Conservation (phyloP, 2,888 invertebrate species). For the Periphyllus acericola region DNA sequence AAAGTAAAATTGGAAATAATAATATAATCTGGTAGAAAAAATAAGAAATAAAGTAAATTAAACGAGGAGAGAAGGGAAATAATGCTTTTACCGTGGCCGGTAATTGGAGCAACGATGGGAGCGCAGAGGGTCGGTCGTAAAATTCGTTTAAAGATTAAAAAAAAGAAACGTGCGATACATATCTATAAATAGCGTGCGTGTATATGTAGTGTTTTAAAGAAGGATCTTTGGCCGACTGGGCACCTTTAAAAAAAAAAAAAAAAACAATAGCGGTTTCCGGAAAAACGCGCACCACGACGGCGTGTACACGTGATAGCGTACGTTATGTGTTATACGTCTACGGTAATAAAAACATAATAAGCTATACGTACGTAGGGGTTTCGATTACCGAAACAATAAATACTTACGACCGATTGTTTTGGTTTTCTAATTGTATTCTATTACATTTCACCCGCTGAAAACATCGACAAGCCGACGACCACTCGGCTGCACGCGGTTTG, state of each 20-base stretch:
- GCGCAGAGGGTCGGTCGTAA: conserved; percentile 16
- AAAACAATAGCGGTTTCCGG: conserved; percentile 38
- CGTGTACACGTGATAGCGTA: neutral
- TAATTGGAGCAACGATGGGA: conserved; percentile 13
- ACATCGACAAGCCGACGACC: neutral
- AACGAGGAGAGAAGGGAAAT: neutral
- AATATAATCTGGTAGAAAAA: neutral
- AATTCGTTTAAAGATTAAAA: conserved; percentile 32
- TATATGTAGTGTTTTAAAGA: neutral
- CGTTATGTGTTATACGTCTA: neutral
- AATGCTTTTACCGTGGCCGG: neutral
- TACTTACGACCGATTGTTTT: neutral
- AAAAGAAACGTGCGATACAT: neutral
- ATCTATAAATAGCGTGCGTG: neutral
- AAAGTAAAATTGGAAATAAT: neutral
- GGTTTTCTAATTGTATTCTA: neutral
- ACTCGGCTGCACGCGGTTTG: too few relatives aligned
- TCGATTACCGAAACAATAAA: neutral
- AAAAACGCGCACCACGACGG: neutral
- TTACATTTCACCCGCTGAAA: neutral
- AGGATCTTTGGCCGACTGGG: conserved; percentile 31
- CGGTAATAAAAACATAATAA: neutral
- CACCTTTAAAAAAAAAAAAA: conserved; percentile 7
- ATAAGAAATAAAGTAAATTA: neutral
- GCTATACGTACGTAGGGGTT: too few relatives aligned